Evolutionary conservation across 1,140 invertebrate species (phyloP).

Genomic region (Macrocentrus cingulum): DNA sequence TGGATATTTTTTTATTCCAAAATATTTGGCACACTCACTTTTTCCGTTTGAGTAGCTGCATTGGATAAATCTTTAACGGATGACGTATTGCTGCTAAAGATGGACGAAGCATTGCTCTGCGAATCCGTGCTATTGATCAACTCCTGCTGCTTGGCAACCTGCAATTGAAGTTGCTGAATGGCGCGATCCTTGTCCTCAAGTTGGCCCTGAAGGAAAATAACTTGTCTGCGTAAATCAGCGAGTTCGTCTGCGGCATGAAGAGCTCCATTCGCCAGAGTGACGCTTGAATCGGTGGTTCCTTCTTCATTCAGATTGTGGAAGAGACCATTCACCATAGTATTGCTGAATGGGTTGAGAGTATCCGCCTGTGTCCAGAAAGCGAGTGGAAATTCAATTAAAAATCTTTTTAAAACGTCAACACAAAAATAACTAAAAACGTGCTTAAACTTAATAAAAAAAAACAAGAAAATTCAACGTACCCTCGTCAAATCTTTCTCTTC

Average conservation of each 20-base stretch:
- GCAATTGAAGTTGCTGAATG: constrained; percentile 60
- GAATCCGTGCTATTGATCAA: constrained; percentile 39
- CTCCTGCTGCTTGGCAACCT: constrained; percentile 50
- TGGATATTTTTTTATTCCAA: too few relatives aligned
- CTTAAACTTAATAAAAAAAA: constrained; percentile 38
- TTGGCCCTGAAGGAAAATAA: constrained; percentile 76
- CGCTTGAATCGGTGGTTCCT: constrained; percentile 46
- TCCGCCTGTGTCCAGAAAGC: too few relatives aligned
- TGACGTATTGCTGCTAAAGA: constrained; percentile 31
- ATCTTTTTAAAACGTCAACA: too few relatives aligned
- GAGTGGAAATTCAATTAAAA: too few relatives aligned
- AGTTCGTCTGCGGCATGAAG: constrained; percentile 65
- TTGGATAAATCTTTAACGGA: constrained; percentile 58
- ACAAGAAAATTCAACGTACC: constrained; percentile 56
- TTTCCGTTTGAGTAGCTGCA: constrained; percentile 74
- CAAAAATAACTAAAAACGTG: too few relatives aligned
- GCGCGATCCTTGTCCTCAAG: constrained; percentile 72
- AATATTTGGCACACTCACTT: constrained; percentile 53
- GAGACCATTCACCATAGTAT: constrained; percentile 72
- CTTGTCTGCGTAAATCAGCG: constrained; percentile 76
- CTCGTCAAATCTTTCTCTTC: constrained; percentile 66
- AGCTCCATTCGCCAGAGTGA: constrained; percentile 52
- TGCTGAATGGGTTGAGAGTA: constrained; percentile 85
- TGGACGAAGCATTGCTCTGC: constrained; percentile 32
- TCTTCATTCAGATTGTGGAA: constrained; percentile 65